phyloP scores from a whole-genome alignment of 2,797 vertebrate species.

The Dipus sagitta region DNA sequence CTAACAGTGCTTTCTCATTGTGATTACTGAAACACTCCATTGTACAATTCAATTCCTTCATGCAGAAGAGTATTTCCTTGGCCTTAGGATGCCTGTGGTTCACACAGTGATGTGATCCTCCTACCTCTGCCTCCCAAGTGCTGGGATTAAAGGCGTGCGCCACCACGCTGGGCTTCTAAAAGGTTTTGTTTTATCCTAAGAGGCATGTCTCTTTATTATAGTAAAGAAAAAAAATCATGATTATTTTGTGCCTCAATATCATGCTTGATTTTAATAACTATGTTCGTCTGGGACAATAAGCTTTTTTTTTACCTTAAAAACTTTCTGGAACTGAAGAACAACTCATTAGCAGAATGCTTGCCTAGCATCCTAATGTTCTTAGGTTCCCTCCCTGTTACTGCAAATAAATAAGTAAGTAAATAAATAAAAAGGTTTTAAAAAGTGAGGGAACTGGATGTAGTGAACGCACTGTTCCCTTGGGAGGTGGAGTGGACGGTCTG shows the following conservation, averaged over 20 bases:
- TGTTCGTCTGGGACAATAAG: constrained; percentile 41
- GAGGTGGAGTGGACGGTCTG: no score
- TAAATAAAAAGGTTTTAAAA: neutral
- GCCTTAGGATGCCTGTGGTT: neutral
- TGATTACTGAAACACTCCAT: neutral
- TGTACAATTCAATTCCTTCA: neutral
- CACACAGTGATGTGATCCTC: no score
- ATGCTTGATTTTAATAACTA: constrained; percentile 56
- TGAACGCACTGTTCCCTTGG: no score
- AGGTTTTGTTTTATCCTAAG: neutral
- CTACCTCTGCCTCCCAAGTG: no score
- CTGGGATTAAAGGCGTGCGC: no score
- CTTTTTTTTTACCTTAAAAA: constrained; percentile 38
- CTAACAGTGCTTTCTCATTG: neutral
- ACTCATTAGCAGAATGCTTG: neutral
- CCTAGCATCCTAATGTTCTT: neutral
- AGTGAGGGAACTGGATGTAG: no score
- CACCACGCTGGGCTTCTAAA: no score
- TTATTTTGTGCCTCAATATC: constrained; percentile 8
- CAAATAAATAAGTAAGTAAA: no score
- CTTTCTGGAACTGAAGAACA: no score
- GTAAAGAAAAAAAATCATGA: constrained; percentile 32
- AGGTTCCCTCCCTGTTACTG: neutral
- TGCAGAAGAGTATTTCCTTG: neutral
- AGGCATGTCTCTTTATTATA: constrained; percentile 45